Base-by-base conservation (phyloP, 2,888 invertebrate genomes). In the Protodeltote pygarga region DNA sequence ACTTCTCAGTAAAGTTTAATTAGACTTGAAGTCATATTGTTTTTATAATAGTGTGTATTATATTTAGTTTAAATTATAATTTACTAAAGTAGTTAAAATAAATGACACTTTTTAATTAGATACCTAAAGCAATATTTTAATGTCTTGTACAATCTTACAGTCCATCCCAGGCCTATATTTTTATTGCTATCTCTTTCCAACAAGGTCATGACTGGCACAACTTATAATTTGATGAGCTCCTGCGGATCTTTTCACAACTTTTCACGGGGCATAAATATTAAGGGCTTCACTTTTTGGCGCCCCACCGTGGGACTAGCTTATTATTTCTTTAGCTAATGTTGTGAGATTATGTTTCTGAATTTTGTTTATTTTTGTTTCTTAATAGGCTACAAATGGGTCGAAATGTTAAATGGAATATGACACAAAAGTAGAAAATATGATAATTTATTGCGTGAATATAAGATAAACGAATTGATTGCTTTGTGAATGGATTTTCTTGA, bases 191-290 rank as follows among this genome's bases (percentile, higher is more conserved):
- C 48, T 46, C 23, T 51, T 40, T 57, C 33, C 38, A 21, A 27
- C 39, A 67, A 52, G 69, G 66, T 70, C 72, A 79, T 75, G 77
- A 83, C 42, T 54, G 4, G 76, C 63, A 53, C 73, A 83, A 81
- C 71, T 85, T 83, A 79, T 87, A 83, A 85, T 85, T 84, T 83
- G 84, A 84, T 83, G 84, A 82, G 80, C 64, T 73, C 66, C 59
- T 68, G 65, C 72, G 71, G 75, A 79, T 81, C 77, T 79, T 77
- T 74, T 64, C 53, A 51, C 57, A 84, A 83, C 73, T 86, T 85
- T 79, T 75, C 70, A 74, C 74, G 69, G 71, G 73, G 73, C 77
- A 85, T 87, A 84, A 87, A 86, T 88, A 87, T 86, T 85, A 82
- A 80, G 79, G 65, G 66, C 61, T 64, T 71, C 75, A 72, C 74